Conservation (phyloP, 1,140 invertebrate genomes). For the Mylabris phalerata region DNA sequence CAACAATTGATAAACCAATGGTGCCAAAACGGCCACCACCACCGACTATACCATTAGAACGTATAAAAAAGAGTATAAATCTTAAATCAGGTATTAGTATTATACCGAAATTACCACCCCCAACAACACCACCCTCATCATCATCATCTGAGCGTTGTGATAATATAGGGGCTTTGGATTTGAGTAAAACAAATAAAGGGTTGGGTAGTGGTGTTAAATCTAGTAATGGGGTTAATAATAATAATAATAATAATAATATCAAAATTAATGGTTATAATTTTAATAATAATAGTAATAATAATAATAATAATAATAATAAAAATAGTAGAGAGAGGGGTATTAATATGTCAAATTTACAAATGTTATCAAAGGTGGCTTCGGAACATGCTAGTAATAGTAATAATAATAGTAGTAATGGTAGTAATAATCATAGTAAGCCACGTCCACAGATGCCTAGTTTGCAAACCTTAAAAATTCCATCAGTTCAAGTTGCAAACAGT, state of each 20-base stretch:
- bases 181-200: constrained; percentile 4
- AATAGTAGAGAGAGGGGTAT: background rate
- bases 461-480: constrained; percentile 31
- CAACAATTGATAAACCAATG: background rate
- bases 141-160: constrained; percentile 17
- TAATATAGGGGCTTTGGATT: constrained; percentile 34
- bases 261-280: constrained; percentile 7
- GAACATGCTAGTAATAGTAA: constrained; percentile 26
- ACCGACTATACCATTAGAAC: constrained; percentile 37
- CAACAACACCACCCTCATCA: too few relatives aligned
- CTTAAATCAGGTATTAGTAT: constrained; percentile 38
- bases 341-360: constrained; percentile 36
- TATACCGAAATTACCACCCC: constrained; percentile 30
- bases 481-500: background rate
- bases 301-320: constrained; percentile 24
- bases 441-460: constrained; percentile 32
- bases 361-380: constrained; percentile 39
- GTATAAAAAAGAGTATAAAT: constrained; percentile 35
- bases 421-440: constrained; percentile 14
- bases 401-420: background rate
- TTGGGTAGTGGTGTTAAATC: too few relatives aligned
- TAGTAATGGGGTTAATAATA: too few relatives aligned
- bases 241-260: too few relatives aligned
- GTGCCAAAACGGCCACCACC: constrained; percentile 35
- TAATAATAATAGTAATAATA: constrained; percentile 26